Percentiles rank a stretch among this genome's conserved stretches.
These are phyloP conservation scores for Syrphus vitripennis DNA, from an alignment of 2,888 invertebrate genomes.

Conservation along the genomic window DNA sequence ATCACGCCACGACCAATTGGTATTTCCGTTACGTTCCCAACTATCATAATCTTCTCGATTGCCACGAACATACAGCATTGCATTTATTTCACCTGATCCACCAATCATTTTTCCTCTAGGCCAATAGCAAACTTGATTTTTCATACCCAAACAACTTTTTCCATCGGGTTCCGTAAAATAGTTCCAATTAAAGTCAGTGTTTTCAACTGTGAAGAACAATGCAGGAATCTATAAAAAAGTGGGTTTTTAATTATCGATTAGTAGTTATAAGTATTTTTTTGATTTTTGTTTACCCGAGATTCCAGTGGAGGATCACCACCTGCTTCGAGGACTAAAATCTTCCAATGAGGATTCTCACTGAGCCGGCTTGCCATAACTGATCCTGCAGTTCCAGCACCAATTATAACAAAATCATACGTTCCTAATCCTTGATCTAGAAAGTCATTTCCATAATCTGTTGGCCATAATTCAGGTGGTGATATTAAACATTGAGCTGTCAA, in stretches of 20 bases:
- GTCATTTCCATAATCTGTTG: slow-evolving; percentile 80
- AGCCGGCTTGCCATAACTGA: slow-evolving; percentile 82
- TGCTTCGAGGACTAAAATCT: slow-evolving; percentile 82
- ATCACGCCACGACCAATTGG: slow-evolving; percentile 88
- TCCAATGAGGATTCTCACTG: slow-evolving; percentile 80
- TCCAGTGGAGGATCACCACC: slow-evolving; percentile 81
- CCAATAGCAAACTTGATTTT: slow-evolving; percentile 81
- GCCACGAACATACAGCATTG: slow-evolving; percentile 86
- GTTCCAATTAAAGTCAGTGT: slow-evolving; percentile 75
- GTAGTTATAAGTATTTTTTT: not conserved
- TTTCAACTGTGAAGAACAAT: slow-evolving; percentile 73
- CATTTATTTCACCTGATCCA: slow-evolving; percentile 85
- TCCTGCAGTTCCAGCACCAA: slow-evolving; percentile 82
- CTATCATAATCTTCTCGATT: slow-evolving; percentile 85
- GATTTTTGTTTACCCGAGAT: not conserved
- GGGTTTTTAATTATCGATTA: not conserved
- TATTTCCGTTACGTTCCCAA: slow-evolving; percentile 84
- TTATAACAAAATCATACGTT: slow-evolving; percentile 81
- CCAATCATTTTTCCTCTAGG: slow-evolving; percentile 85
- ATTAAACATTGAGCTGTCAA: slow-evolving; percentile 84
- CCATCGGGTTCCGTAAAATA: slow-evolving; percentile 76
- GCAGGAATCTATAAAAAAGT: slow-evolving; percentile 73
- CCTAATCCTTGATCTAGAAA: slow-evolving; percentile 76
- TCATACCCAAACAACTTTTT: slow-evolving; percentile 73
- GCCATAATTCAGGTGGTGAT: slow-evolving; percentile 82